Conservation (phyloP, 1,140 invertebrate genomes). For the Drosophila ohnishii region DNA sequence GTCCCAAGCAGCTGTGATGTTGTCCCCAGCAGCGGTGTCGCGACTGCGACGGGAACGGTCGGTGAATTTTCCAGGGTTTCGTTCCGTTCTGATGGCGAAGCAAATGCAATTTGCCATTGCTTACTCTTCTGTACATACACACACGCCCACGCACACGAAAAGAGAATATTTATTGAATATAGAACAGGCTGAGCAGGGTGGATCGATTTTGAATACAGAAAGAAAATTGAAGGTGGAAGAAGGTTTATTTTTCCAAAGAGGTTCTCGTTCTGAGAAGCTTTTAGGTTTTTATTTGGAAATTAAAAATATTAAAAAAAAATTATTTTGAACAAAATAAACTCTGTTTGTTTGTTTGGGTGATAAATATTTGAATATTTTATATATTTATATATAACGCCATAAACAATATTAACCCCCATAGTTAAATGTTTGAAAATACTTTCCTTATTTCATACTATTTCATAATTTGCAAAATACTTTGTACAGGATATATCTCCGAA, state of each 20-base stretch:
- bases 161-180: conserved; percentile 3
- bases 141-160: conserved; percentile 3
- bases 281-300: not conserved
- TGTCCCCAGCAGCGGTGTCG: conserved; percentile 10
- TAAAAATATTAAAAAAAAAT: not conserved
- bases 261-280: not conserved
- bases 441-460: not conserved
- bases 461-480: not conserved
- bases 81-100: not conserved
- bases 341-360: not conserved
- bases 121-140: conserved; percentile 30
- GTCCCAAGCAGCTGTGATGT: conserved; percentile 52
- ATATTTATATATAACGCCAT: no score
- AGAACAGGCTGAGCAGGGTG: conserved; percentile 19
- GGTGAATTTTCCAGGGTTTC: conserved; percentile 7
- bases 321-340: no score
- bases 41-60: conserved; percentile 6
- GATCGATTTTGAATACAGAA: not conserved
- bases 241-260: not conserved
- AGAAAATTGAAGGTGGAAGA: no score
- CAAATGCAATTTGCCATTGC: conserved; percentile 41
- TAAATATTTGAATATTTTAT: not conserved
- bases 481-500: not conserved
- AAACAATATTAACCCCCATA: no score
- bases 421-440: not conserved